Percentiles rank a stretch among this genome's conserved stretches.
phyloP scores from a whole-genome alignment of 2,113 vertebrate genomes.

The Macquaria australasica region DNA sequence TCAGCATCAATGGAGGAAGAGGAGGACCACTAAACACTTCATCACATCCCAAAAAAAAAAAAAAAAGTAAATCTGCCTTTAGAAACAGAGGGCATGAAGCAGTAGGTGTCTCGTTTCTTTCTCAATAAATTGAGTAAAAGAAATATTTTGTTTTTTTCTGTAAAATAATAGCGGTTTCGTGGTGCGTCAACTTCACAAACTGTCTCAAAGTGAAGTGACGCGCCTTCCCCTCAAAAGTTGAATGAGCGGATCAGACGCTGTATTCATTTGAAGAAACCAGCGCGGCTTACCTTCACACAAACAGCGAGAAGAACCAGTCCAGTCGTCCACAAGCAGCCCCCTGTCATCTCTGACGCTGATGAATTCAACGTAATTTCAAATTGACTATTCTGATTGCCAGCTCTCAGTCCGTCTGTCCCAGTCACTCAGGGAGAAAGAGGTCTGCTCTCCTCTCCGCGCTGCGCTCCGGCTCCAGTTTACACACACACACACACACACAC shows the following conservation, averaged over 20 bases:
- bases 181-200: neutral
- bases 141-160: neutral
- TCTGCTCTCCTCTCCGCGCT: conserved; percentile 41
- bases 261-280: neutral
- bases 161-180: neutral
- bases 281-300: conserved; percentile 71
- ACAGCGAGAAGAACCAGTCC: conserved; percentile 67
- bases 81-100: neutral
- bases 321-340: conserved; percentile 47
- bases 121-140: neutral
- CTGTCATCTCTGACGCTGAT: conserved; percentile 68
- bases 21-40: neutral
- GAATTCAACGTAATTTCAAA: neutral
- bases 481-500: neutral
- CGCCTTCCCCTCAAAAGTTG: neutral
- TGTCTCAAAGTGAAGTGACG: neutral
- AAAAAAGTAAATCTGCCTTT: neutral
- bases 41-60: neutral
- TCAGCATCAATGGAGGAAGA: conserved; percentile 29
- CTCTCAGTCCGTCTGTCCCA: conserved; percentile 36
- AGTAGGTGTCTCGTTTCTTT: conserved; percentile 39
- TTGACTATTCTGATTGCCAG: conserved; percentile 1
- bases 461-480: conserved; percentile 57
- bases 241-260: conserved; percentile 11
- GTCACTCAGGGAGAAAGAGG: conserved; percentile 34